phyloP scores from a whole-genome alignment of 2,113 vertebrate genomes.

The Lethenteron reissneri region DNA sequence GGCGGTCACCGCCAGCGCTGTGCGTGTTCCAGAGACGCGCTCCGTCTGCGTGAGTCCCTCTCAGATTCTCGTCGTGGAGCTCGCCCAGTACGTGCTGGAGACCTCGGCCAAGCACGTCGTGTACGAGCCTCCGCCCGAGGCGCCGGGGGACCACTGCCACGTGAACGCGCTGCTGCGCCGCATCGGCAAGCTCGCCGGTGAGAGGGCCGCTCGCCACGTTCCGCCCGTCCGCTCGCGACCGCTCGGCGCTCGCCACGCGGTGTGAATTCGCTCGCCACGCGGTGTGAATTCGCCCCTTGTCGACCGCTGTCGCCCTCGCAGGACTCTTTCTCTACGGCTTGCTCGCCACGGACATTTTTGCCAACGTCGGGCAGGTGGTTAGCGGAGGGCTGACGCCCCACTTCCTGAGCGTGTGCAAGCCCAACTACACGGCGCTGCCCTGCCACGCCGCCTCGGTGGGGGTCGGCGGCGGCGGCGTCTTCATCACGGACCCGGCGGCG shows the following conservation, averaged over 20 bases:
- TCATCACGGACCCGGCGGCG: conserved; percentile 41
- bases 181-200: conserved; percentile 70
- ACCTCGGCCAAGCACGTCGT: too few species aligned
- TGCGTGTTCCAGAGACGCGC: too few species aligned
- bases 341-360: conserved; percentile 93
- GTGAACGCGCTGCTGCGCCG: conserved; percentile 79
- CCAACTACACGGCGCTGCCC: conserved; percentile 83
- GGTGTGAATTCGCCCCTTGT: too few species aligned
- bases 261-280: too few species aligned
- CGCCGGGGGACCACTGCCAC: conserved; percentile 78
- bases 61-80: too few species aligned
- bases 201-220: conserved; percentile 11
- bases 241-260: too few species aligned
- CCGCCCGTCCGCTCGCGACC: too few species aligned
- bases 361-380: conserved; percentile 92
- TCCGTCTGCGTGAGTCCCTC: too few species aligned
- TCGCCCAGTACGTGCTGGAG: too few species aligned
- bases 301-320: conserved; percentile 14
- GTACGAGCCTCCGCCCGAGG: too few species aligned
- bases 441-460: conserved; percentile 34
- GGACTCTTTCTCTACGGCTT: conserved; percentile 90
- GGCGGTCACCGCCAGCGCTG: too few species aligned
- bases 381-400: conserved; percentile 87
- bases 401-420: conserved; percentile 86
- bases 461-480: conserved; percentile 13